These are phyloP conservation scores for Paradisaea rubra DNA, from an alignment of 2,113 vertebrate species.

Conservation along the genomic window DNA sequence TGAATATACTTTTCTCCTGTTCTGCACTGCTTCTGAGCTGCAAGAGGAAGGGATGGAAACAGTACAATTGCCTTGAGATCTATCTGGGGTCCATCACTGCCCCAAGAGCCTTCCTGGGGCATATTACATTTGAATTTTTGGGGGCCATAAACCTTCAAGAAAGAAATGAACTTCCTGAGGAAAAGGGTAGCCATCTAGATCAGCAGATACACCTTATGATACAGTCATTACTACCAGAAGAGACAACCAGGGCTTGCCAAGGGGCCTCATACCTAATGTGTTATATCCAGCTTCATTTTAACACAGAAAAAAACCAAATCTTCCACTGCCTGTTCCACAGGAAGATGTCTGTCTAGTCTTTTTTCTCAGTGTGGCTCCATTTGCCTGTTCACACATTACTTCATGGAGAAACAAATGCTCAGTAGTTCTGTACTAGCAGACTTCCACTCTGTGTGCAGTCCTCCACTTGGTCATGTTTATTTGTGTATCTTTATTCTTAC, in stretches of 20 bases:
- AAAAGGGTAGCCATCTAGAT: background rate
- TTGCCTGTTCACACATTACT: background rate
- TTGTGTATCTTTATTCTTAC: background rate
- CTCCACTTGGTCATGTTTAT: background rate
- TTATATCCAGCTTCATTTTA: background rate
- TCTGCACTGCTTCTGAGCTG: background rate
- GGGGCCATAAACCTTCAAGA: background rate
- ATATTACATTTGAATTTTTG: background rate
- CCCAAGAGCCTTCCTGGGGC: background rate
- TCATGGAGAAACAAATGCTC: background rate
- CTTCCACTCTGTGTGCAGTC: background rate
- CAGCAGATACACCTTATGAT: background rate
- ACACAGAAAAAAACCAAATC: background rate
- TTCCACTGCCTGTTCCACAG: background rate
- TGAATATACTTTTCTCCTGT: background rate
- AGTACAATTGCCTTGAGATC: background rate
- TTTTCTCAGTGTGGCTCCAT: background rate
- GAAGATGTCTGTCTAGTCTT: background rate
- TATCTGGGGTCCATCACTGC: background rate
- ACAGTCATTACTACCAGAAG: background rate
- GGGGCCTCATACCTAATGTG: background rate
- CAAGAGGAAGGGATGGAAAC: background rate
- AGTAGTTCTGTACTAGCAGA: background rate
- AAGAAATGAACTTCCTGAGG: background rate
- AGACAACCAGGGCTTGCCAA: background rate